Evolutionary conservation across 2,113 vertebrate species (phyloP).

Genomic region (Hemiprocne comata): DNA sequence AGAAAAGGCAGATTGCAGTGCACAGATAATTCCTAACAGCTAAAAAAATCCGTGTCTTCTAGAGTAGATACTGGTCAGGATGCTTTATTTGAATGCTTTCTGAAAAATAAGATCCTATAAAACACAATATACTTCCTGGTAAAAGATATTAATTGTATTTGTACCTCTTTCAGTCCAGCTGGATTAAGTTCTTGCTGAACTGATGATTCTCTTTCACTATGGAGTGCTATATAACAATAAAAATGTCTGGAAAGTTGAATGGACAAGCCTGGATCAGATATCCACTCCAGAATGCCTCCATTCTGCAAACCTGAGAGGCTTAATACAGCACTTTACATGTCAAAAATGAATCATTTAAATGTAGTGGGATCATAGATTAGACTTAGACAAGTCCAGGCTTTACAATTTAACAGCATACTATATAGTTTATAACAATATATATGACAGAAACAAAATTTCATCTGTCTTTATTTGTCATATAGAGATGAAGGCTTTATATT

Average conservation of each 20-base stretch:
- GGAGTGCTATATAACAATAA: neutral
- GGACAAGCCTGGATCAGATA: neutral
- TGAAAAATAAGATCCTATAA: conserved; percentile 21
- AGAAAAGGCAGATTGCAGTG: neutral
- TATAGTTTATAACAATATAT: neutral
- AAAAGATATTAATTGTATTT: conserved; percentile 11
- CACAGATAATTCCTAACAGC: neutral
- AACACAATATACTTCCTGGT: neutral
- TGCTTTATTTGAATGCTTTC: neutral
- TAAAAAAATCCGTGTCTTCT: neutral
- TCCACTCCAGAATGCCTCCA: neutral
- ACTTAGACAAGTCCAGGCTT: neutral
- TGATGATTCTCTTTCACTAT: neutral
- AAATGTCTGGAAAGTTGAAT: neutral
- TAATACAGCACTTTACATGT: neutral
- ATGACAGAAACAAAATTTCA: neutral
- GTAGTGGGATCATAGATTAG: neutral
- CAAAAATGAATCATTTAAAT: neutral
- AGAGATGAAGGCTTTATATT: neutral
- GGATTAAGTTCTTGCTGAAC: conserved; percentile 23
- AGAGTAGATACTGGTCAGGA: neutral
- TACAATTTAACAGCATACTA: neutral
- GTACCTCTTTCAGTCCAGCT: conserved; percentile 5
- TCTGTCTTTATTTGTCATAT: neutral
- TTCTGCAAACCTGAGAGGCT: neutral